A percentile compares a stretch with the other conserved stretches of the same genome.
These are phyloP conservation scores for Oryzias curvinotus DNA, from an alignment of 2,113 vertebrate genomes.

Conservation along the genomic window DNA sequence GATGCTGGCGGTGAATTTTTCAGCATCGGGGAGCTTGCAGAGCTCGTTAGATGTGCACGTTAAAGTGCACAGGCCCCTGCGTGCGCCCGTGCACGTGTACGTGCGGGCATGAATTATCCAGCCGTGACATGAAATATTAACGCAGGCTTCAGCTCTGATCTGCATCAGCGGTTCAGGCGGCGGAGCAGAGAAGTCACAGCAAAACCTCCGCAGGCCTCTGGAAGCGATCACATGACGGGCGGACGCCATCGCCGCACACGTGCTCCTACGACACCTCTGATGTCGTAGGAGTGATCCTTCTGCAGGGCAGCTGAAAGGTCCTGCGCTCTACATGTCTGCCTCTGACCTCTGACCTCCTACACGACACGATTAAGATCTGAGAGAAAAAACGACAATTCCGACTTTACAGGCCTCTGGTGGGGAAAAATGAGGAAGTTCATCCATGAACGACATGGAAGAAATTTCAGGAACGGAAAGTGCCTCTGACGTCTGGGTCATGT, in stretches of 20 bases:
- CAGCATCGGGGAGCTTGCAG: slow-evolving; percentile 82
- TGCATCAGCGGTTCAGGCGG: slow-evolving; percentile 41
- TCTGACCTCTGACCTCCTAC: background rate
- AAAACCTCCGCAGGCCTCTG: background rate
- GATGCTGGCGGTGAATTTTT: slow-evolving; percentile 91
- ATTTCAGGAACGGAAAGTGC: too few relatives aligned
- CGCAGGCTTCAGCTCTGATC: slow-evolving; percentile 48
- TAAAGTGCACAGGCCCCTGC: background rate
- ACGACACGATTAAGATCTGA: background rate
- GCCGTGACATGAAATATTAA: slow-evolving; percentile 56
- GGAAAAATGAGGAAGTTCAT: too few relatives aligned
- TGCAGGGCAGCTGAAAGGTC: background rate
- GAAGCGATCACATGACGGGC: too few relatives aligned
- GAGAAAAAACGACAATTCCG: too few relatives aligned
- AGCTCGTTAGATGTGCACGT: slow-evolving; percentile 24
- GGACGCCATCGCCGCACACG: background rate
- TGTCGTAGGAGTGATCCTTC: background rate
- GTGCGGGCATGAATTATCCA: slow-evolving; percentile 44
- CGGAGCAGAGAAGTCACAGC: slow-evolving; percentile 5
- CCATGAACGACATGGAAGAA: too few relatives aligned
- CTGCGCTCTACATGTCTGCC: background rate
- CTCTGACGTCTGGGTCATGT: too few relatives aligned
- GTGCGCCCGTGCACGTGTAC: background rate
- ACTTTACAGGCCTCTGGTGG: too few relatives aligned
- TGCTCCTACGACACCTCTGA: background rate